Percentiles rank a stretch among this genome's conserved stretches.
Evolutionary conservation across 2,888 invertebrate genomes (phyloP).

Genomic region (Melanostoma mellinum): DNA sequence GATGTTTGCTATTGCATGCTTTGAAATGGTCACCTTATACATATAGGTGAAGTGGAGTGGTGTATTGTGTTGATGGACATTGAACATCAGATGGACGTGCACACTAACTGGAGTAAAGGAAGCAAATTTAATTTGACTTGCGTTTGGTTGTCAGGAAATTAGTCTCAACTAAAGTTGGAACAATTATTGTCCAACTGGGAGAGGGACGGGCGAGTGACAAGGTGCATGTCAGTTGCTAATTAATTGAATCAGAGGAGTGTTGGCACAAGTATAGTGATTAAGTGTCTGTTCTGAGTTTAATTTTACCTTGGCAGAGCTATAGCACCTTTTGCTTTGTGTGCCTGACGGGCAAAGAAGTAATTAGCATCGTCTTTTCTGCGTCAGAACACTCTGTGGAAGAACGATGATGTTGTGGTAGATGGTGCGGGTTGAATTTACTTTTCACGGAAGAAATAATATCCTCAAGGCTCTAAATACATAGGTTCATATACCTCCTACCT

Average conservation of each 20-base stretch:
- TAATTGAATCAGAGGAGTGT: conserved; percentile 25
- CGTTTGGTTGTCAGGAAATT: conserved; percentile 41
- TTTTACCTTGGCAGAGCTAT: too few relatives aligned
- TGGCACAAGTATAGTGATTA: neutral
- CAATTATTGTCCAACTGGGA: conserved; percentile 1
- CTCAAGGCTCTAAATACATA: too few relatives aligned
- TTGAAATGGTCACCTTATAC: neutral
- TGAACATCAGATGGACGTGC: conserved; percentile 14
- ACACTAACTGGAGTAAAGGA: conserved; percentile 13
- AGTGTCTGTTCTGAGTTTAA: too few relatives aligned
- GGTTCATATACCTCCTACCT: too few relatives aligned
- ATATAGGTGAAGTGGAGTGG: neutral
- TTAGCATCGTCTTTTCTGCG: too few relatives aligned
- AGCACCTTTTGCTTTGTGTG: too few relatives aligned
- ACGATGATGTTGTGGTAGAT: too few relatives aligned
- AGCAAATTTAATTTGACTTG: conserved; percentile 52
- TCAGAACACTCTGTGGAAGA: too few relatives aligned
- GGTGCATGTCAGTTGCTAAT: conserved; percentile 19
- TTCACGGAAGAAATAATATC: too few relatives aligned
- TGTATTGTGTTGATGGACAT: conserved; percentile 20
- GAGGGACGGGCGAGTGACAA: conserved; percentile 7
- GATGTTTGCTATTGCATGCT: conserved; percentile 33
- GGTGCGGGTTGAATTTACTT: too few relatives aligned
- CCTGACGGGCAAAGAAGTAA: too few relatives aligned
- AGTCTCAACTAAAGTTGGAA: conserved; percentile 33